Conservation (phyloP, 2,797 vertebrate genomes). For the Brachymystax lenok region DNA sequence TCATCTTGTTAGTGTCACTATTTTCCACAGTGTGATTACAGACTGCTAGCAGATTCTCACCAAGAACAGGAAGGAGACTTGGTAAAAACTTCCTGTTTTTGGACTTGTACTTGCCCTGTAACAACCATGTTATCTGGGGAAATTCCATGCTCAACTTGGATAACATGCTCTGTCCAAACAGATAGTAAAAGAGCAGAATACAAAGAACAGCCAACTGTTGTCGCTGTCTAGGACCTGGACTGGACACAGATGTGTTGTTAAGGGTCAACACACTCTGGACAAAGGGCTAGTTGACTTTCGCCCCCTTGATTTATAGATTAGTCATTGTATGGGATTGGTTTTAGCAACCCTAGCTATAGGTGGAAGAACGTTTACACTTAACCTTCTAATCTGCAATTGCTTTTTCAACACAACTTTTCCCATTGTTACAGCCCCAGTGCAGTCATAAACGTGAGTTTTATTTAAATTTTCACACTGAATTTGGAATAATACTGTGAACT, state of each 20-base stretch:
- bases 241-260: background rate
- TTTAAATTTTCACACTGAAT: too few relatives aligned
- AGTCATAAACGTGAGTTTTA: too few relatives aligned
- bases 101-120: background rate
- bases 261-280: background rate
- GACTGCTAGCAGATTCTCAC: conserved; percentile 24
- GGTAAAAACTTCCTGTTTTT: conserved; percentile 7
- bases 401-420: too few relatives aligned
- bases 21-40: conserved; percentile 24
- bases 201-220: background rate
- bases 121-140: background rate
- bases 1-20: conserved; percentile 35
- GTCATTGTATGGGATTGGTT: background rate
- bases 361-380: too few relatives aligned
- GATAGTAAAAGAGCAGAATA: background rate
- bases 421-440: too few relatives aligned
- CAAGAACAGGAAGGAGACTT: conserved; percentile 15
- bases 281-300: background rate
- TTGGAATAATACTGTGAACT: too few relatives aligned
- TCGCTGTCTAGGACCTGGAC: background rate
- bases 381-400: too few relatives aligned
- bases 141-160: background rate
- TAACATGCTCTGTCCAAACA: background rate
- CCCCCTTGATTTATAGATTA: background rate
- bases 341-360: background rate